A percentile compares a stretch with the other conserved stretches of the same genome.
These are phyloP conservation scores for Gallirallus australis DNA, from an alignment of 2,797 vertebrate genomes.

Conservation along the genomic window DNA sequence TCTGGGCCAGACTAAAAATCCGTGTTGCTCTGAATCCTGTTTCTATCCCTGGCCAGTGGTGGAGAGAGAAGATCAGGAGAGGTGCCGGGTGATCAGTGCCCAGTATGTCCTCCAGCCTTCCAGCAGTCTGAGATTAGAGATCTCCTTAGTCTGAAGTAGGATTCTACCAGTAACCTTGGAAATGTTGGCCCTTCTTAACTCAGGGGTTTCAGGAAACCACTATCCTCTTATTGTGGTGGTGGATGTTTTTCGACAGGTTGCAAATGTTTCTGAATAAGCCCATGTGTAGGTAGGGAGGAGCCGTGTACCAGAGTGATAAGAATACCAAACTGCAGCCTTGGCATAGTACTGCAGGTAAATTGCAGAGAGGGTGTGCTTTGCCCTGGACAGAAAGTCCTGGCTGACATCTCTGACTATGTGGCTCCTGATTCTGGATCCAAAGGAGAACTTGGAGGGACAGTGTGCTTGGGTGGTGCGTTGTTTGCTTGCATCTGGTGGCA, in stretches of 20 bases:
- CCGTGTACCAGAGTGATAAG: neutral
- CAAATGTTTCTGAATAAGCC: neutral
- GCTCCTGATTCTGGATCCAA: neutral
- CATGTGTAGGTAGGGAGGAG: neutral
- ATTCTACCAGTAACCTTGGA: neutral
- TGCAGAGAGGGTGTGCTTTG: neutral
- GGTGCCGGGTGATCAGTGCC: neutral
- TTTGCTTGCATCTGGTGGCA: neutral
- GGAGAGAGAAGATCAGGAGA: neutral
- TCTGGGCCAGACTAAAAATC: neutral
- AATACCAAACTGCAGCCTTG: neutral
- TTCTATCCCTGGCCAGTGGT: neutral
- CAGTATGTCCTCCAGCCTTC: neutral
- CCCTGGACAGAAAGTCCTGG: neutral
- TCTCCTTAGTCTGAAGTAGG: neutral
- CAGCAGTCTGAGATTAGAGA: neutral
- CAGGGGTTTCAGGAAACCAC: neutral
- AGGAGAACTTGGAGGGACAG: neutral
- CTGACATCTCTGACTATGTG: neutral
- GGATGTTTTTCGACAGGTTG: neutral
- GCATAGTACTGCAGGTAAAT: neutral
- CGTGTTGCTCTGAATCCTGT: neutral
- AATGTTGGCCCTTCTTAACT: neutral
- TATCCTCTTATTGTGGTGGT: neutral
- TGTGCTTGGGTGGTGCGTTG: rapidly evolving